Evolutionary conservation across 2,888 invertebrate genomes (phyloP).

Genomic region (Athalia rosae): DNA sequence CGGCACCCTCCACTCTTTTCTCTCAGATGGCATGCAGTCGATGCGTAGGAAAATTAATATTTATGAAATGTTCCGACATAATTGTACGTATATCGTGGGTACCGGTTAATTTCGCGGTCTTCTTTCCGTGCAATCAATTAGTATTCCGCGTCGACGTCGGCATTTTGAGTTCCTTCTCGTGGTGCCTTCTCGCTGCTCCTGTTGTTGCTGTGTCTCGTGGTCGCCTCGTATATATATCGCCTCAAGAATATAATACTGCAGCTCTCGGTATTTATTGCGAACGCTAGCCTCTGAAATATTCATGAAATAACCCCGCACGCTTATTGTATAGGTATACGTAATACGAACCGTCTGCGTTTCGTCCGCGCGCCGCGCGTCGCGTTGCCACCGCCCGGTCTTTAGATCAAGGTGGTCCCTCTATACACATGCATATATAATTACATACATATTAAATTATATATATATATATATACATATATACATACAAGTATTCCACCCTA

Average conservation of each 20-base stretch:
- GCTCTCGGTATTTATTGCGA: conserved; percentile 67
- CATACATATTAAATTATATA: background rate
- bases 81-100: conserved; percentile 40
- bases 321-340: conserved; percentile 1
- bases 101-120: conserved; percentile 56
- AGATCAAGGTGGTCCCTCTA: conserved; percentile 32
- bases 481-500: conserved; percentile 38
- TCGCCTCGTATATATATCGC: conserved; percentile 46
- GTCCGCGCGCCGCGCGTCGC: background rate
- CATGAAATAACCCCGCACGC: conserved; percentile 67
- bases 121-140: conserved; percentile 58
- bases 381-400: background rate
- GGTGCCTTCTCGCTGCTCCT: background rate
- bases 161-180: conserved; percentile 16
- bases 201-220: background rate
- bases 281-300: conserved; percentile 70
- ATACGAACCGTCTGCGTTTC: background rate
- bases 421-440: conserved; percentile 13
- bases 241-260: conserved; percentile 66
- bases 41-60: too few species aligned
- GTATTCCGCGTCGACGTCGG: conserved; percentile 62
- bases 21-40: too few species aligned
- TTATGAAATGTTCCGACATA: background rate
- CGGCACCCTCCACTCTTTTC: too few species aligned
- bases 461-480: background rate